A percentile compares a stretch with the other conserved stretches of the same genome.
Conservation (phyloP, 2,113 vertebrate genomes). For the Gallinago paraguaiae region DNA sequence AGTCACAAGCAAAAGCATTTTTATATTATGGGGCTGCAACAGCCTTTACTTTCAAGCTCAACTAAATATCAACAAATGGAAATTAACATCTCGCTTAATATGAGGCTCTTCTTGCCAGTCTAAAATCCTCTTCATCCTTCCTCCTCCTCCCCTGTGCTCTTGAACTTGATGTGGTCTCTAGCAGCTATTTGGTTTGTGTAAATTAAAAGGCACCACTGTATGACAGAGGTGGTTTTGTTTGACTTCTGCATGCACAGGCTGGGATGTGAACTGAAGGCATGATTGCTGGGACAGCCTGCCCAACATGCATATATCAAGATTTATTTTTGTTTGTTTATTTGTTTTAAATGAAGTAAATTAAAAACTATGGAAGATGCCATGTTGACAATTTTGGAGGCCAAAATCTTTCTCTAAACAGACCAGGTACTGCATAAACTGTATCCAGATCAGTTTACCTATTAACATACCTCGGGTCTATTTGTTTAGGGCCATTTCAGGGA, state of each 20-base stretch:
- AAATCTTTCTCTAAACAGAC: not conserved
- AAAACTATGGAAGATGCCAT: not conserved
- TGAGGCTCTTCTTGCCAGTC: not conserved
- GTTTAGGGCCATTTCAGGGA: not conserved
- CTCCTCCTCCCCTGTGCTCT: not conserved
- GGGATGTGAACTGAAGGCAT: not conserved
- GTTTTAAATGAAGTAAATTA: not conserved
- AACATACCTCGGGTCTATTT: not conserved
- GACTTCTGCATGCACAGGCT: not conserved
- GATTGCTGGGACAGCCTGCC: not conserved
- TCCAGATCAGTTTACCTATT: slow-evolving; percentile 7
- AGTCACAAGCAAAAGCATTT: not conserved
- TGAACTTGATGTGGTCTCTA: not conserved
- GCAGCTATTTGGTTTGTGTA: not conserved
- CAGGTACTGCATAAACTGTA: not conserved
- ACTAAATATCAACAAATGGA: not conserved
- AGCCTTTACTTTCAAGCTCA: slow-evolving; percentile 3
- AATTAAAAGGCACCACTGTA: not conserved
- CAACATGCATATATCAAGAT: not conserved
- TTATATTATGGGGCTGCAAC: not conserved
- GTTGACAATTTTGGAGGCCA: not conserved
- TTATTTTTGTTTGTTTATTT: not conserved
- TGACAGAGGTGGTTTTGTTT: slow-evolving; percentile 7
- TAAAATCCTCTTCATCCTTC: not conserved
- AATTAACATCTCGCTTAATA: not conserved